Evolutionary conservation across 2,888 invertebrate species (phyloP), one percentile per base, ranked within the genome.

Genomic region (Amphipyra berbera): DNA sequence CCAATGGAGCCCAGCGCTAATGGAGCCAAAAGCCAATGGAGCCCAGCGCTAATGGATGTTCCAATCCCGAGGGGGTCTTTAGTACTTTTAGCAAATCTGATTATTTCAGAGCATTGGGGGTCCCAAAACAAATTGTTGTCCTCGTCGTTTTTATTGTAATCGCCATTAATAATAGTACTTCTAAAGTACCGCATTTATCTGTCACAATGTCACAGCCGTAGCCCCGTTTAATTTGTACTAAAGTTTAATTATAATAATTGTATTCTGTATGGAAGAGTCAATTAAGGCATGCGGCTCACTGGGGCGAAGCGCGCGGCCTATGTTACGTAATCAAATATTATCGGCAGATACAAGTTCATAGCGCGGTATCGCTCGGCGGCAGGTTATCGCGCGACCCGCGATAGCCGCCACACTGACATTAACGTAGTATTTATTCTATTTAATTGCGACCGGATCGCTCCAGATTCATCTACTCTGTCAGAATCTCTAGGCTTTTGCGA

Each of bases 351-450:
- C 27, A 6, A 10, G 9, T 30, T 13, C 0, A 15, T 0, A 4
- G 27, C 27, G 40, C 21, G 10, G 41, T n/a, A 61, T 13, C 13
- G 44, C 65, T 10, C 40, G 55, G 52, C n/a, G 42, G 52, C 57
- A 8, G 53, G 58, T 47, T 72, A 68, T 72, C 73, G 59, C 30
- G 30, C 61, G 52, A 21, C 45, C 70, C 33, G 46, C 30, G 58
- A 41, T 42, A 33, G 38, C 27, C 13, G 49, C 35, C 40, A n/a
- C 72, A 27, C 41, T 27, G 65, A 8, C 52, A 45, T n/a, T 14
- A 56, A n/a, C n/a, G n/a, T n/a, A n/a, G n/a, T n/a, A n/a, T n/a
- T n/a, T n/a, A n/a, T n/a, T n/a, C n/a, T n/a, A n/a, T n/a, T n/a
- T n/a, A n/a, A n/a, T n/a, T n/a, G n/a, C 10, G 44, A 14, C 64